Evolutionary conservation across 2,888 invertebrate species (phyloP).

Genomic region (Coleophora deauratella): DNA sequence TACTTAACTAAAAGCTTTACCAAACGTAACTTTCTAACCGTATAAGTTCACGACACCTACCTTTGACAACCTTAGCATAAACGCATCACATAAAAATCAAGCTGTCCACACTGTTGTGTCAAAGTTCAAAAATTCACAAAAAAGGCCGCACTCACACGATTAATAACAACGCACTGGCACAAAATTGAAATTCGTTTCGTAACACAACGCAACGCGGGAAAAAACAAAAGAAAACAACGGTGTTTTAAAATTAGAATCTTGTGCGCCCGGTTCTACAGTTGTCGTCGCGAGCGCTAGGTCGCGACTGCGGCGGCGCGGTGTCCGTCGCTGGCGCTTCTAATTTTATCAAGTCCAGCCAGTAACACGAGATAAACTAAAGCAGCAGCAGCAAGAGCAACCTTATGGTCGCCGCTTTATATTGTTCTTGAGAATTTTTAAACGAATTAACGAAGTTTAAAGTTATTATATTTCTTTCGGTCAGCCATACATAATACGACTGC

Average conservation of each 20-base stretch:
- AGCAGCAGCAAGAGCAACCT: slow-evolving; percentile 25
- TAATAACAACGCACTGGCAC: slow-evolving; percentile 39
- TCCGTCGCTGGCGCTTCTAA: slow-evolving; percentile 48
- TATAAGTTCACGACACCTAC: slow-evolving; percentile 32
- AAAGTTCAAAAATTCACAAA: slow-evolving; percentile 21
- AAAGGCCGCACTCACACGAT: slow-evolving; percentile 31
- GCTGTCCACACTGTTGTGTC: slow-evolving; percentile 19
- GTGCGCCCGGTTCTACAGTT: slow-evolving; percentile 23
- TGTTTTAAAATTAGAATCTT: slow-evolving; percentile 19
- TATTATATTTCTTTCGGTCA: no score
- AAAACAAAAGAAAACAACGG: slow-evolving; percentile 39
- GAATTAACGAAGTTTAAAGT: no score
- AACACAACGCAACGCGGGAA: slow-evolving; percentile 30
- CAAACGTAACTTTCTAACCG: slow-evolving; percentile 26
- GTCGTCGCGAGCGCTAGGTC: slow-evolving; percentile 30
- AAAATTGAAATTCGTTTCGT: slow-evolving; percentile 36
- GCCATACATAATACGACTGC: no score
- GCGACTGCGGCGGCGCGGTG: slow-evolving; percentile 33
- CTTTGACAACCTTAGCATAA: slow-evolving; percentile 37
- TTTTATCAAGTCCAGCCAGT: slow-evolving; percentile 65
- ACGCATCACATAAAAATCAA: slow-evolving; percentile 31
- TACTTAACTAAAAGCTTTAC: no score
- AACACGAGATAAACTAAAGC: slow-evolving; percentile 71
- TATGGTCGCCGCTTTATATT: slow-evolving; percentile 58
- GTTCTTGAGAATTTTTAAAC: slow-evolving; percentile 27